Evolutionary conservation across 2,888 invertebrate genomes (phyloP).

Genomic region (Eupithecia centaureata): DNA sequence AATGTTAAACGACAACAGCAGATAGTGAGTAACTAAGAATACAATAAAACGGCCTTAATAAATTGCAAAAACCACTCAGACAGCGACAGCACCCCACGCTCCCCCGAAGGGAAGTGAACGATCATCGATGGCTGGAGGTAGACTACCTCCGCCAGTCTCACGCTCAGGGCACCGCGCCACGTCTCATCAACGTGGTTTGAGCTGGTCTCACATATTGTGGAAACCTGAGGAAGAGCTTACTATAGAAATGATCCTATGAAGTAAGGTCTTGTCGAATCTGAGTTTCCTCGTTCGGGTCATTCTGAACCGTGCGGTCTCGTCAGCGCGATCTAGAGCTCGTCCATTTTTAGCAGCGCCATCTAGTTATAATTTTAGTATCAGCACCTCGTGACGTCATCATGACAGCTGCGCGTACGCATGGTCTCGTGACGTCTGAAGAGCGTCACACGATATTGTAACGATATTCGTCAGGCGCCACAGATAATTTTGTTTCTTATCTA

Average conservation of each 20-base stretch:
- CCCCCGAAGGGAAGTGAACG: conserved; percentile 1
- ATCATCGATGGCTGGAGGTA: conserved; percentile 5
- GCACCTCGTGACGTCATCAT: not conserved
- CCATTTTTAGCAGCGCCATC: not conserved
- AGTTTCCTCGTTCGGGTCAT: not conserved
- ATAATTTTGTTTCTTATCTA: too few relatives aligned
- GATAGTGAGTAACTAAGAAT: too few relatives aligned
- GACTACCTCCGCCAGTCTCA: conserved; percentile 5
- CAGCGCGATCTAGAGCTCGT: conserved; percentile 2
- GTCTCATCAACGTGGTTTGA: conserved; percentile 8
- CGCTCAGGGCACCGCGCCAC: conserved; percentile 11
- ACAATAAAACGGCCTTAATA: too few relatives aligned
- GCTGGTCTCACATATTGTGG: conserved; percentile 9
- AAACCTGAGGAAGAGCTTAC: conserved; percentile 1
- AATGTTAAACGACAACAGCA: too few relatives aligned
- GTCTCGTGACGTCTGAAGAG: not conserved
- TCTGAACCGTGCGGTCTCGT: not conserved
- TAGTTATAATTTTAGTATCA: not conserved
- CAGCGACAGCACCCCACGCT: conserved; percentile 3
- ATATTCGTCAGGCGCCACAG: too few relatives aligned
- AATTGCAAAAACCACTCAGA: conserved; percentile 1
- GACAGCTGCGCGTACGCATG: not conserved
- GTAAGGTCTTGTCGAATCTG: not conserved
- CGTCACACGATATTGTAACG: not conserved
- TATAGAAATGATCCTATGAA: conserved; percentile 6